Base-by-base conservation (phyloP, 2,113 vertebrate genomes). In the Willisornis vidua region DNA sequence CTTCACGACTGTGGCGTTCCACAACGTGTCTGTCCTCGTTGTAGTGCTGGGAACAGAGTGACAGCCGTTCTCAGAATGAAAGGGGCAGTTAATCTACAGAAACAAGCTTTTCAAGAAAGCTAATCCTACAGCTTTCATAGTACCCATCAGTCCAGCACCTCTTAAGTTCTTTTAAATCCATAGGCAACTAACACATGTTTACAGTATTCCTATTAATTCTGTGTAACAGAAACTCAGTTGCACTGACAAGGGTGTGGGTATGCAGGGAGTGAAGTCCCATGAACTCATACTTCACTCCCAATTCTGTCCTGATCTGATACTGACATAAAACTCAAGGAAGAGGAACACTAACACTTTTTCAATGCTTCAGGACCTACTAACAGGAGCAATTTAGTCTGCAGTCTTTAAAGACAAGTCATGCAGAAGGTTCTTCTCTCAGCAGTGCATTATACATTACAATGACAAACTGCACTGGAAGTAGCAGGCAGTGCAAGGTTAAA, bases 11-110 rank as follows among this genome's bases (percentile, higher is more conserved):
- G 7, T 99, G 99, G 46, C 99, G 98, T 86, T 99, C 99, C 46
- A 99, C 99, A 4, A 99, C 98, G 7, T 99, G 99, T 33, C 99
- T 98, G 24, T 99, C 98, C 13, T 99, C 99, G 5, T 97, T 98
- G 67, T 99, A 99, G 67, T 99, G 98, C 99, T 99, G 33, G 15
- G 9, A 41, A 90, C 14, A 77, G 49, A 91, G 62, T 0, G 4
- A 79, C 0, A 68, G 37, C 23, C 24, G 14, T 31, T 65, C 54
- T 62, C 67, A 74, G 46, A 58, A 25, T 5, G 16, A 37, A 68
- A 23, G 15, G 7, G 1, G 1, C 25, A 3, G 10, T 48, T 33
- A 6, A 55, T 3, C 45, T 58, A 48, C 19, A 74, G 5, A 49
- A 61, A 51, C 3, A 3, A 76, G 65, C 39, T 57, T 57, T 66